A percentile compares a stretch with the other conserved stretches of the same genome.
phyloP scores from a whole-genome alignment of 2,113 vertebrate species.

The Psilopsiagon aurifrons region DNA sequence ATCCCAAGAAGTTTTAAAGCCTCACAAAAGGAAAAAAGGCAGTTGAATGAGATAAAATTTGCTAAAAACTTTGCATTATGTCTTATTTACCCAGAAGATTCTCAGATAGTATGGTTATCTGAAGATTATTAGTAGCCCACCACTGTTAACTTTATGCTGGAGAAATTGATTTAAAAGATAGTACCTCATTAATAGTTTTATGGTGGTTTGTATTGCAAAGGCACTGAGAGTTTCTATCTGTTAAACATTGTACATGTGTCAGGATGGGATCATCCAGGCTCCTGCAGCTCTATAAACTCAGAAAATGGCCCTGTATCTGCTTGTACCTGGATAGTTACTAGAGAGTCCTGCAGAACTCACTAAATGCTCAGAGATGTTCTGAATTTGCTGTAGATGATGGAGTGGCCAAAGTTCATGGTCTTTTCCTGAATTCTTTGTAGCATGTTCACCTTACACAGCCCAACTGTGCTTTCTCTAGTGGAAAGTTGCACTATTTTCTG shows the following conservation, averaged over 20 bases:
- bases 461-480: background rate
- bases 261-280: background rate
- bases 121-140: background rate
- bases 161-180: slow-evolving; percentile 28
- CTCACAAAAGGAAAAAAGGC: background rate
- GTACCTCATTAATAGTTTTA: background rate
- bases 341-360: background rate
- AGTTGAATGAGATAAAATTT: background rate
- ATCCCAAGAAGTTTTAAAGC: background rate
- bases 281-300: background rate
- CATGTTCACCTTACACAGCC: background rate
- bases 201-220: slow-evolving; percentile 1
- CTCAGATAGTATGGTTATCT: background rate
- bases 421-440: background rate
- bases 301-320: background rate
- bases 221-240: background rate
- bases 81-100: slow-evolving; percentile 1
- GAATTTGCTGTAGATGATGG: background rate
- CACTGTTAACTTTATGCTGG: background rate
- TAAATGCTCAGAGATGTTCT: background rate
- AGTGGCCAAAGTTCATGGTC: background rate
- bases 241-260: background rate
- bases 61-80: background rate
- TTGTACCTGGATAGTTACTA: accelerated
- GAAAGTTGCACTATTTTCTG: background rate